A percentile compares a stretch with the other conserved stretches of the same genome.
Evolutionary conservation across 2,888 invertebrate species (phyloP).

Genomic region (Baronia brevicornis): DNA sequence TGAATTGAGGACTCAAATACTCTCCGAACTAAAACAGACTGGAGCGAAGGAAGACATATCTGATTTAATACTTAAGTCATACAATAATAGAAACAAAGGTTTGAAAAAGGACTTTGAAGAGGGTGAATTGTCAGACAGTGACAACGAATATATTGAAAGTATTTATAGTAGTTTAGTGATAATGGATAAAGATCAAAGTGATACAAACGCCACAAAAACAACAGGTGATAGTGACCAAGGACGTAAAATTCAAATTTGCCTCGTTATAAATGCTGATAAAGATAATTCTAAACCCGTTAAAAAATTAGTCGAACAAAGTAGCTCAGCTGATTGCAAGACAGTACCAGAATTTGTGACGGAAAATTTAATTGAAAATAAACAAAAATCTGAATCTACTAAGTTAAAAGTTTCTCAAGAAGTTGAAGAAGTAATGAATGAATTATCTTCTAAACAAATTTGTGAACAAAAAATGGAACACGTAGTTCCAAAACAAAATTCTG

Average conservation of each 20-base stretch:
- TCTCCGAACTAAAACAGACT: constrained; percentile 62
- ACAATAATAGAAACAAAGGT: constrained; percentile 33
- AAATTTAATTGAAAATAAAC: no score
- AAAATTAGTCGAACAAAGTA: constrained; percentile 8
- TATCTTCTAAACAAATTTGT: no score
- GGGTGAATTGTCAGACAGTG: constrained; percentile 66
- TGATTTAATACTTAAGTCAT: constrained; percentile 61
- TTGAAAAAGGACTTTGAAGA: constrained; percentile 53
- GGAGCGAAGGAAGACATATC: constrained; percentile 62
- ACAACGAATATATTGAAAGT: constrained; percentile 61
- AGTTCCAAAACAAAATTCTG: no score
- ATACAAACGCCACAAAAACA: constrained; percentile 20
- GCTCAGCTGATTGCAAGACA: no score
- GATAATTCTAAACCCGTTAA: constrained; percentile 18
- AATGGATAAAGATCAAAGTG: constrained; percentile 31
- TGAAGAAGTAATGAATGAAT: no score
- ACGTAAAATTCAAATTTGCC: constrained; percentile 53
- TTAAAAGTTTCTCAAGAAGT: no score
- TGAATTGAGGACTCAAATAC: constrained; percentile 60
- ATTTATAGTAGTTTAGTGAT: constrained; percentile 57
- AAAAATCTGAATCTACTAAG: no score
- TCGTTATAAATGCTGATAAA: constrained; percentile 45
- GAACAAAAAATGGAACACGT: no score
- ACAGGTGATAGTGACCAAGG: constrained; percentile 30
- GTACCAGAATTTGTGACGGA: no score